Percentiles rank a stretch among this genome's conserved stretches.
phyloP scores from a whole-genome alignment of 2,797 vertebrate species.

The Poecilia velifera region DNA sequence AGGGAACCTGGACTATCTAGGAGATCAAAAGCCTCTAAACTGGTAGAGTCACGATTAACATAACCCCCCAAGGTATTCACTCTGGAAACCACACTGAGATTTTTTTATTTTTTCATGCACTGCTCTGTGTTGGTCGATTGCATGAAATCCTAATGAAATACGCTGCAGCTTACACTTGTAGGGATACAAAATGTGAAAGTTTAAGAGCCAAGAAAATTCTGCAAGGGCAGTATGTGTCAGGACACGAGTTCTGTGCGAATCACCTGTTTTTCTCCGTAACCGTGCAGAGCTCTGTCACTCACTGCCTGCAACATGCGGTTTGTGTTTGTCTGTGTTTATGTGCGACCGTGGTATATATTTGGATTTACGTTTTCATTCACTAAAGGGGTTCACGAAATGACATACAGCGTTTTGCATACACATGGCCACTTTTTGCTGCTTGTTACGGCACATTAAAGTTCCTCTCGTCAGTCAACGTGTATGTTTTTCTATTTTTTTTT shows the following conservation, averaged over 20 bases:
- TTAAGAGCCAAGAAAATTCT: neutral
- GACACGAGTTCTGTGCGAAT: conserved; percentile 34
- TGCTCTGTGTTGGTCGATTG: neutral
- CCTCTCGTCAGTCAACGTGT: conserved; percentile 55
- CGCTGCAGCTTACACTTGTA: neutral
- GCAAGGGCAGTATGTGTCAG: conserved; percentile 33
- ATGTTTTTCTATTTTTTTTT: conserved; percentile 51
- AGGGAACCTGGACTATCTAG: neutral
- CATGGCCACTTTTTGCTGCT: conserved; percentile 47
- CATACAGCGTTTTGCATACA: conserved; percentile 32
- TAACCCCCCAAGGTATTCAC: neutral
- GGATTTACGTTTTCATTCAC: conserved; percentile 43
- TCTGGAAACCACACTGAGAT: neutral
- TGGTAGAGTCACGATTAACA: neutral
- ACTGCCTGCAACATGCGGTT: conserved; percentile 44
- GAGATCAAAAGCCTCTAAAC: neutral
- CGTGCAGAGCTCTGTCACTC: conserved; percentile 20
- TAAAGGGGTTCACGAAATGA: conserved; percentile 15
- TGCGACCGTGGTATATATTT: conserved; percentile 27
- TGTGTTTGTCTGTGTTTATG: conserved; percentile 42
- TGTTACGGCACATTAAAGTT: conserved; percentile 54
- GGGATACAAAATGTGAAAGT: neutral
- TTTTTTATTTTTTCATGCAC: neutral
- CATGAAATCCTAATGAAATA: neutral
- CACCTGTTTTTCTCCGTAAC: conserved; percentile 13